Percentiles rank a stretch among this genome's conserved stretches.
Evolutionary conservation across 1,140 invertebrate species (phyloP).

Genomic region (Drepana arcuata): DNA sequence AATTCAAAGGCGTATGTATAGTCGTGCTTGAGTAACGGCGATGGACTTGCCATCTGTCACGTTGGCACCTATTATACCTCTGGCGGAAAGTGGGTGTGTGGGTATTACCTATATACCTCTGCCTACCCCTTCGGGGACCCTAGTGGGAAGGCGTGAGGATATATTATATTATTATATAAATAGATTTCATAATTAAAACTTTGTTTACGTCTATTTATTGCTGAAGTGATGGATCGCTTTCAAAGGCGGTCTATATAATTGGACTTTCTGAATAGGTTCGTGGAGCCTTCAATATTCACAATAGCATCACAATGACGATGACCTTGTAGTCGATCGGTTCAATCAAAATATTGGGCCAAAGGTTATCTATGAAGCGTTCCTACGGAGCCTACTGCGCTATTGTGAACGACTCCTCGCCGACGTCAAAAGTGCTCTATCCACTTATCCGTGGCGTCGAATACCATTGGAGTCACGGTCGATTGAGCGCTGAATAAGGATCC

Average conservation of each 20-base stretch:
- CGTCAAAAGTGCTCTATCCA: slow-evolving; percentile 30
- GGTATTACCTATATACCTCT: too few relatives aligned
- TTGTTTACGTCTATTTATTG: slow-evolving; percentile 21
- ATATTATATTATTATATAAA: slow-evolving; percentile 4
- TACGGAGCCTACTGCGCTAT: slow-evolving; percentile 12
- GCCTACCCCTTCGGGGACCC: too few relatives aligned
- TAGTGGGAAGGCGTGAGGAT: too few relatives aligned
- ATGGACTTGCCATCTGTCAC: too few relatives aligned
- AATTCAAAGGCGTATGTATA: too few relatives aligned
- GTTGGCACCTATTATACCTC: too few relatives aligned
- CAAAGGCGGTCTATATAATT: slow-evolving; percentile 25
- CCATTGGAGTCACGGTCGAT: slow-evolving; percentile 48
- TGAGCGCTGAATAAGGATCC: slow-evolving; percentile 32
- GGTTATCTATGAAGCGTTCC: slow-evolving; percentile 39
- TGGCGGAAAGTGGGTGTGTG: too few relatives aligned
- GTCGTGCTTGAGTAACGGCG: too few relatives aligned
- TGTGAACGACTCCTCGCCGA: slow-evolving; percentile 24
- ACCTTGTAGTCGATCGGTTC: slow-evolving; percentile 46
- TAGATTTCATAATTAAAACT: slow-evolving; percentile 12
- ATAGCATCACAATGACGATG: slow-evolving; percentile 34
- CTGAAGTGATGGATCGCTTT: slow-evolving; percentile 20
- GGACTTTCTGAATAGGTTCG: slow-evolving; percentile 24
- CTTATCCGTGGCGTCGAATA: slow-evolving; percentile 29
- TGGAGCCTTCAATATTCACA: slow-evolving; percentile 24
- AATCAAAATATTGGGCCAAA: slow-evolving; percentile 59